Evolutionary conservation across 2,888 invertebrate species (phyloP).

Genomic region (Calliopum simillimum): DNA sequence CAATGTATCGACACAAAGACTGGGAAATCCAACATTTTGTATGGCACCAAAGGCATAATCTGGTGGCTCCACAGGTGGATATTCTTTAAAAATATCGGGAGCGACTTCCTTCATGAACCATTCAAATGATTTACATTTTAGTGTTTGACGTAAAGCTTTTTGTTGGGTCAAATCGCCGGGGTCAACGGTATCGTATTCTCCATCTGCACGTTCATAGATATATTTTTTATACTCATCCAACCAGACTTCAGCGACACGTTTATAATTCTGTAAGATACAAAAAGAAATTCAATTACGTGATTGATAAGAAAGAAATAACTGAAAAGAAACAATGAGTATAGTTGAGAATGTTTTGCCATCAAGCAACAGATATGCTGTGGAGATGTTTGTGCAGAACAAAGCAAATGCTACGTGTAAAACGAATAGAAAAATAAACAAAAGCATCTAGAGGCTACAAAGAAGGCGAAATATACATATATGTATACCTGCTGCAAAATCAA

Average conservation of each 20-base stretch:
- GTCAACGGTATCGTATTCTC: constrained; percentile 77
- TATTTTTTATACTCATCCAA: constrained; percentile 97
- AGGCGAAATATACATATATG: too few relatives aligned
- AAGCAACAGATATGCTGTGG: too few relatives aligned
- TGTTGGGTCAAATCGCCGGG: constrained; percentile 87
- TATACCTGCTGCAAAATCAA: too few relatives aligned
- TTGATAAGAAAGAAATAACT: too few relatives aligned
- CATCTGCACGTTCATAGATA: constrained; percentile 83
- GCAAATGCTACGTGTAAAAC: too few relatives aligned
- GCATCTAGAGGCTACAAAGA: too few relatives aligned
- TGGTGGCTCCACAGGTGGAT: constrained; percentile 89
- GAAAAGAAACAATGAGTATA: too few relatives aligned
- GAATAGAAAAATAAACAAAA: too few relatives aligned
- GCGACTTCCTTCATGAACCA: constrained; percentile 97
- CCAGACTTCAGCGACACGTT: constrained; percentile 96
- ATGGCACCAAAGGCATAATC: constrained; percentile 87
- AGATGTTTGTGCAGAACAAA: too few relatives aligned
- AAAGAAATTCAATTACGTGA: too few relatives aligned
- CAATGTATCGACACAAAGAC: constrained; percentile 81
- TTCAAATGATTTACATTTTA: constrained; percentile 91
- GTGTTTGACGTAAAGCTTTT: constrained; percentile 76
- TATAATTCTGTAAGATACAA: constrained; percentile 77
- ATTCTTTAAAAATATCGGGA: constrained; percentile 87
- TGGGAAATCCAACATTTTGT: constrained; percentile 72
- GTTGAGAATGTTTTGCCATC: too few relatives aligned